Evolutionary conservation across 1,140 invertebrate species (phyloP), one percentile per base, ranked within the genome.

Genomic region (Diploscapter pachys): DNA sequence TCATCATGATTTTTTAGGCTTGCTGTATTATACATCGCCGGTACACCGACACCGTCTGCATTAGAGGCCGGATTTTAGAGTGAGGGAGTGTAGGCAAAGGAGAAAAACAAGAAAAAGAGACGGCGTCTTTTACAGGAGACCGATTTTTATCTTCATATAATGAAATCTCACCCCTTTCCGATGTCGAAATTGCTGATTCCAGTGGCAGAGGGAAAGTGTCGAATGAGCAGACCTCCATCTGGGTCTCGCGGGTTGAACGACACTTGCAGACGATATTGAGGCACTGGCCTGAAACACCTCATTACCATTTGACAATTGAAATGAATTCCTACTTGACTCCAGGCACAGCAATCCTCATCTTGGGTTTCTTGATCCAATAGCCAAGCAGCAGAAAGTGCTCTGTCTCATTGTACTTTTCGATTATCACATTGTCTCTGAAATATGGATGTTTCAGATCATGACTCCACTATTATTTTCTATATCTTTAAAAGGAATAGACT

Each of bases 201-300:
- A 31, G 75, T 69, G 2, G 54, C 72, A 50, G 72, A 51, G 81
- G 63, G 70, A 56, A 78, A 73, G 63, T 80, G 78, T 3, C 68
- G 51, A 9, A 70, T 57, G 71, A 59, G 54, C 9, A 76, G 52
- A 53, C 66, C 69, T 4, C 63, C 67, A 56, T 75, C 63, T 69
- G 64, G 61, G 54, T 56, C n/a, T n/a, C 61, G 52, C 54, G 54
- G 63, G 61, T 57, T 53, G 51, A 6, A 92, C 92, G 56, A 93
- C 87, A 86, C 93, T 31, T 31, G 31, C 31, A 31, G 31, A 92
- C 53, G 92, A 92, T 81, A 92, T 90, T 3, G 92, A 89, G 87
- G 93, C 91, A 54, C 63, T 3, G 8, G 4, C 59, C 57, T 68
- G 51, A 68, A 68, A 52, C 8, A 52, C 8, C 11, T 55, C 8